Evolutionary conservation across 2,797 vertebrate species (phyloP).

Genomic region (Gambusia yucatana): DNA sequence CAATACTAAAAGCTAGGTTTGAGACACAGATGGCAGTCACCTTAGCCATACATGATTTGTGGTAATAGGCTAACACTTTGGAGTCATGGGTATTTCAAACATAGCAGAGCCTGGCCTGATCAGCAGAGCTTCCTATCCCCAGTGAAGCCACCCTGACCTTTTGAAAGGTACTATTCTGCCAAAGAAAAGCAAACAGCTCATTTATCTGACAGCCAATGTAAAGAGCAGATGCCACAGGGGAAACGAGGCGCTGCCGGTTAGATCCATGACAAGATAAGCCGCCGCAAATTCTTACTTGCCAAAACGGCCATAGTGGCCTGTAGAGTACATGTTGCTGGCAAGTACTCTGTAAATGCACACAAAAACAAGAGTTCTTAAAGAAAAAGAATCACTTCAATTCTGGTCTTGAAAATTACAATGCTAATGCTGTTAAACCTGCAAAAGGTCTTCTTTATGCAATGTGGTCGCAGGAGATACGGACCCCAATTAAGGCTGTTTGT

Average conservation of each 20-base stretch:
- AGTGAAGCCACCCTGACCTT: conserved; percentile 69
- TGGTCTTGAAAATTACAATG: conserved; percentile 33
- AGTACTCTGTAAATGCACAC: conserved; percentile 14
- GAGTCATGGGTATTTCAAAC: conserved; percentile 38
- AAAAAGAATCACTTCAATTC: conserved; percentile 14
- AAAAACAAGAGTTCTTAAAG: conserved; percentile 28
- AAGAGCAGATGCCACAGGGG: conserved; percentile 65
- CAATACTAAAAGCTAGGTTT: conserved; percentile 20
- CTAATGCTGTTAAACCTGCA: conserved; percentile 25
- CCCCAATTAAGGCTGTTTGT: conserved; percentile 64
- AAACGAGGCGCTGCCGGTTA: conserved; percentile 36
- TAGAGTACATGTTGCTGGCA: conserved; percentile 13
- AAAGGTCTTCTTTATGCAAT: conserved; percentile 24
- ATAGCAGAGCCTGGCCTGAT: conserved; percentile 32
- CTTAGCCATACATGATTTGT: conserved; percentile 47
- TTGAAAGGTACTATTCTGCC: conserved; percentile 63
- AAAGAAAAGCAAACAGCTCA: conserved; percentile 78
- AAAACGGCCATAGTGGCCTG: conserved; percentile 16
- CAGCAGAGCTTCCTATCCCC: conserved; percentile 37
- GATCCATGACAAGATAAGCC: conserved; percentile 53
- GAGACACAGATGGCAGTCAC: conserved; percentile 36
- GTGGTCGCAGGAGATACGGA: conserved; percentile 26
- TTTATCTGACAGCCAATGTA: conserved; percentile 70
- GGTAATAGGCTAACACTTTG: conserved; percentile 49
- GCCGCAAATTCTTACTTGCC: conserved; percentile 45